Evolutionary conservation across 2,113 vertebrate species (phyloP), one percentile per base, ranked within the genome.

Genomic region (Rhagologus leucostigma): DNA sequence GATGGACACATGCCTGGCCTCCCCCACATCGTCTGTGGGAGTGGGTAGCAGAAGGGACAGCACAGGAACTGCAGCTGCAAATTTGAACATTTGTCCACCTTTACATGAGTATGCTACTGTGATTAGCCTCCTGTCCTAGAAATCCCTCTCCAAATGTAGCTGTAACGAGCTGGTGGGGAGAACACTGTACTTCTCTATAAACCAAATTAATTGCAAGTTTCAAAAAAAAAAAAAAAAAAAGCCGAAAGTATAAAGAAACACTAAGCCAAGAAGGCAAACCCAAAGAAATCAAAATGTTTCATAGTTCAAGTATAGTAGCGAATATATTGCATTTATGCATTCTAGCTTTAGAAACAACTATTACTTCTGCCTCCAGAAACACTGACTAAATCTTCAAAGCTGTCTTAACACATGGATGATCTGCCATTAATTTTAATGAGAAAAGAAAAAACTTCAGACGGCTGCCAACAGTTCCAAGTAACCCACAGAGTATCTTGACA

Each of bases 381-480:
- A 80, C 0, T 50, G 70, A 85, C 59, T 85, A 67, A 70, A 84
- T 88, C 87, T 94, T 95, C 93, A 96, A 94, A 95, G 85, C 56
- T 69, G 42, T 85, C 70, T 88, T 93, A 90, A 94, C 64, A 77
- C n/a, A 84, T 2, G 75, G 44, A 95, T 83, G 71, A 88, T 80
- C 85, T 81, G 71, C 35, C 56, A 81, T 89, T 94, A 94, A 90
- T 96, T 95, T 95, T 95, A 93, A 90, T 86, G 44, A 74, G 74
- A 70, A 87, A 78, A 87, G 29, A 65, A 85, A 83, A 80, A 69
- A 20, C 44, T 84, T 78, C 56, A 91, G 56, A 84, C 0, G 0
- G 60, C 63, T 96, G 82, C 63, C 93, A 96, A 84, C 59, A 86
- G 70, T 90, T 91, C 68, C 63, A 78, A 94, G 85, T 73, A 94